Evolutionary conservation across 2,797 vertebrate genomes (phyloP).

Genomic region (Periophthalmus magnuspinnatus): DNA sequence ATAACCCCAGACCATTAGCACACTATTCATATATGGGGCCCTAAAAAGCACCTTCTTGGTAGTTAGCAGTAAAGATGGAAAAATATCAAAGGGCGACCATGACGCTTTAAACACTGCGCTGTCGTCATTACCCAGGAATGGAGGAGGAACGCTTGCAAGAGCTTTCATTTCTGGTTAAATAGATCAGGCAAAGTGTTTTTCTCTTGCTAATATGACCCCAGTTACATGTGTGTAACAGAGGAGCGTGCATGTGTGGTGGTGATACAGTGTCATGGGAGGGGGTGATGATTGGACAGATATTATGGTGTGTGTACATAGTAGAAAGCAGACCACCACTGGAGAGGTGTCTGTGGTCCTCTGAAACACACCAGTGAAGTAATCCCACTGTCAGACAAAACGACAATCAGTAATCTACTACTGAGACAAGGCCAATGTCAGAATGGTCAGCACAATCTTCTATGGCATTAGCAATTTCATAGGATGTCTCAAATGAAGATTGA

Average conservation of each 20-base stretch:
- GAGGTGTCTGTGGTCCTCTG: conserved; percentile 63
- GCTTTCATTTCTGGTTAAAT: conserved; percentile 51
- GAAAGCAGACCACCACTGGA: conserved; percentile 71
- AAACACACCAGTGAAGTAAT: conserved; percentile 61
- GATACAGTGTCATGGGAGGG: conserved; percentile 53
- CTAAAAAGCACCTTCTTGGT: conserved; percentile 38
- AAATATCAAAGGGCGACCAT: conserved; percentile 50
- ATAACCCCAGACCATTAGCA: conserved; percentile 56
- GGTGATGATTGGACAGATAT: conserved; percentile 45
- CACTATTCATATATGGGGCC: conserved; percentile 31
- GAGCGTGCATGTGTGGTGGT: conserved; percentile 36
- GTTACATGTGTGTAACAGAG: conserved; percentile 54
- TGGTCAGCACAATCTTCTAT: too few relatives aligned
- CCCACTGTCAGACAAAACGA: conserved; percentile 32
- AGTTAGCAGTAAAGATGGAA: conserved; percentile 51
- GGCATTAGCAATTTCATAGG: too few relatives aligned
- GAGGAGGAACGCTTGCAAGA: conserved; percentile 41
- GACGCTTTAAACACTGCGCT: conserved; percentile 49
- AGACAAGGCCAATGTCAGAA: not conserved
- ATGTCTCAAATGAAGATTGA: too few relatives aligned
- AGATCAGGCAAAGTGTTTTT: conserved; percentile 53
- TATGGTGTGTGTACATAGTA: conserved; percentile 55
- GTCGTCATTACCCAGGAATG: conserved; percentile 55
- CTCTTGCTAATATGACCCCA: conserved; percentile 41
- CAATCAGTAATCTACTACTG: not conserved